Evolutionary conservation across 2,113 vertebrate genomes (phyloP).

Genomic region (Gasterosteus nipponicus): DNA sequence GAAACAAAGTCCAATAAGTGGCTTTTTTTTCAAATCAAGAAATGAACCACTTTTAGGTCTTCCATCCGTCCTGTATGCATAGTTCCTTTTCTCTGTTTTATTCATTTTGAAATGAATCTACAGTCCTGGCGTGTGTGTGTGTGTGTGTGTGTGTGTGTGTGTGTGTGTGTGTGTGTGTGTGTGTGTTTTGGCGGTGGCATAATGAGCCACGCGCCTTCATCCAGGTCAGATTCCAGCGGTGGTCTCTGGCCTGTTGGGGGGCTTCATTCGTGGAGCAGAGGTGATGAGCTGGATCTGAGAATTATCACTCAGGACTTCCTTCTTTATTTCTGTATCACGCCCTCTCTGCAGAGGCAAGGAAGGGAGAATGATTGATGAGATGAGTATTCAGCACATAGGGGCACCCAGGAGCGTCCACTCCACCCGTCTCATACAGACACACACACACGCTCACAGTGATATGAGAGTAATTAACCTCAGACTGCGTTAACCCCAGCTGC

Average conservation of each 20-base stretch:
- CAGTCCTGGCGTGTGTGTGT: too few relatives aligned
- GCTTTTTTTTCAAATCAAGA: neutral
- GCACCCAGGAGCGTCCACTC: constrained; percentile 77
- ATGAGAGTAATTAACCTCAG: constrained; percentile 87
- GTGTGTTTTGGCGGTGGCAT: neutral
- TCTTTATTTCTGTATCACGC: constrained; percentile 54
- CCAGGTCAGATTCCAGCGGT: constrained; percentile 59
- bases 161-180: neutral
- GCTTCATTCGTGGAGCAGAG: constrained; percentile 69
- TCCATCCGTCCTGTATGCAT: neutral
- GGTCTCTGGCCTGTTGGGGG: constrained; percentile 59
- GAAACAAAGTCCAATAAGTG: neutral
- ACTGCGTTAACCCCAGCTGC: constrained; percentile 79
- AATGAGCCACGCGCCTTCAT: constrained; percentile 42
- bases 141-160: neutral
- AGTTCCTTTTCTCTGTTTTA: neutral
- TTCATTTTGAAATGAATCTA: neutral
- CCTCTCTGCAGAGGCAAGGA: constrained; percentile 59
- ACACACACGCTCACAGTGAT: constrained; percentile 61
- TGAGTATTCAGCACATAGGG: constrained; percentile 66
- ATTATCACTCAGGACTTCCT: constrained; percentile 59
- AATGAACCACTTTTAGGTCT: neutral
- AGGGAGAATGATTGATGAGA: constrained; percentile 81
- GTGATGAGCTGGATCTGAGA: constrained; percentile 65
- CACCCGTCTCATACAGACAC: constrained; percentile 46